Evolutionary conservation across 1,140 invertebrate genomes (phyloP), one percentile per base, ranked within the genome.

Genomic region (Brachionus calyciflorus): DNA sequence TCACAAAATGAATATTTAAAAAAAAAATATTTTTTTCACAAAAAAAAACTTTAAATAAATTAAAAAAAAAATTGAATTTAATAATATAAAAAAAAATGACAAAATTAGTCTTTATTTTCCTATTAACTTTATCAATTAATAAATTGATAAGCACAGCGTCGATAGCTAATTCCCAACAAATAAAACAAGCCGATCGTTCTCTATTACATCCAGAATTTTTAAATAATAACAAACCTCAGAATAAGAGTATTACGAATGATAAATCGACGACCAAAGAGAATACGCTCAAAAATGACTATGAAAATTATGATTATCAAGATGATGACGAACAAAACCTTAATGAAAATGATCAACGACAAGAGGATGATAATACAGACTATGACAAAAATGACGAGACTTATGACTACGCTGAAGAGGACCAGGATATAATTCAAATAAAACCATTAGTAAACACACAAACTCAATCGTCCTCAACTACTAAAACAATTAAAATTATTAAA

Each of bases 131-230:
- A 37, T 37, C 33, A 37, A 37, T 37, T 37, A 37, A 9, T 21
- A 28, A 60, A 37, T 60, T 60, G 19, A 40, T 21, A n/a, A 60
- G 55, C 30, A 33, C 55, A 17, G 55, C 55, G 30, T 60, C 55
- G 9, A 33, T 60, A 37, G 12, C 26, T 19, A 37, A 37, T n/a
- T n/a, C n/a, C n/a, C n/a, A n/a, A 37, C 55, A 33, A 37, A 21
- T 60, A 33, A 37, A 33, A 19, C 55, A 60, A 60, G 55, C n/a
- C 33, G 55, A 60, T 60, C 30, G 55, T 37, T 60, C 55, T 7
- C 30, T 60, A 41, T 19, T 60, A 2, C 55, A 60, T 17, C 28
- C n/a, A 17, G 33, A 60, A 33, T 60, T 60, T 7, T 37, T 60
- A 30, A 28, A 14, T 7, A 40, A 60, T 24, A 65, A 26, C 10